phyloP scores from a whole-genome alignment of 1,140 invertebrate species.

The Penaeus chinensis region DNA sequence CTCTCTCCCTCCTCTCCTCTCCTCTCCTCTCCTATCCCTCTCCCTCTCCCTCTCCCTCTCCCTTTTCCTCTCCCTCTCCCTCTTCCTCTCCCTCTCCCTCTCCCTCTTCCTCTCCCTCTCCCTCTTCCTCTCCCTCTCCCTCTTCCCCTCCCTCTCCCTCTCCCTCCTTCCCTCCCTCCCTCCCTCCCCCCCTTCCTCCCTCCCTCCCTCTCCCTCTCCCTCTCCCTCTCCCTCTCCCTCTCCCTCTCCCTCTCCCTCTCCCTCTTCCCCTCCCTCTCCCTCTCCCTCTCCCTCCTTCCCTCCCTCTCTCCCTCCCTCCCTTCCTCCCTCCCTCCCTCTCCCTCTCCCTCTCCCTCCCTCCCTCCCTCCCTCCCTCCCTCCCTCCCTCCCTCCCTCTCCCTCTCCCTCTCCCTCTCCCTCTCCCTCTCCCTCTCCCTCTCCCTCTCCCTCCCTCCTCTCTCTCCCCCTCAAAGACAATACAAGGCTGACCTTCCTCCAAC shows the following conservation, averaged over 20 bases:
- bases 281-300: too few species aligned
- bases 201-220: too few species aligned
- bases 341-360: neutral
- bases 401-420: neutral
- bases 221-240: too few species aligned
- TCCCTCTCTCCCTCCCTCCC: too few species aligned
- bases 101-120: neutral
- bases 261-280: neutral
- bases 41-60: neutral
- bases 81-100: neutral
- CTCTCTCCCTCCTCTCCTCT: neutral
- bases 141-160: neutral
- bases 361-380: neutral
- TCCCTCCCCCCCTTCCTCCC: too few species aligned
- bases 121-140: neutral
- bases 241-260: neutral
- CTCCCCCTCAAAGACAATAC: too few species aligned
- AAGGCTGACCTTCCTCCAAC: too few species aligned
- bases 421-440: conserved; percentile 1
- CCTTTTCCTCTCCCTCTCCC: conserved; percentile 3
- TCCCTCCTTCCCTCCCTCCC: neutral
- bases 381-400: neutral
- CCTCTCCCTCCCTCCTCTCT: neutral
- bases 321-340: conserved; percentile 11
- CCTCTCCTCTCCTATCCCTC: neutral